These are phyloP conservation scores for Choloepus hoffmanni DNA, from an alignment of 2,113 vertebrate species.

Conservation along the genomic window DNA sequence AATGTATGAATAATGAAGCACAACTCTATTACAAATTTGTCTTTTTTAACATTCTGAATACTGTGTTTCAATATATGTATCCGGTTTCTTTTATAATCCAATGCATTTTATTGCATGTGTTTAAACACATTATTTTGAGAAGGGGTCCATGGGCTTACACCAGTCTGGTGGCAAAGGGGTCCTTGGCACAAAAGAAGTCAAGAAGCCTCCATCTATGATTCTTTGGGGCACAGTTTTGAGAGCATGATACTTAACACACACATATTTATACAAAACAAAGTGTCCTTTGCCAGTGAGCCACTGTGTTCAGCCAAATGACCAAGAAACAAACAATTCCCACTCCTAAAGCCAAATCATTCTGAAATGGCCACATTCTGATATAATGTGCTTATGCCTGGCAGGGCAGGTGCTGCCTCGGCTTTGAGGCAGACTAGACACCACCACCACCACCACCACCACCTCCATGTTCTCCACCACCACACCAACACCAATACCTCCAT, in stretches of 20 bases:
- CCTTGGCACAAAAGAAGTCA: background rate
- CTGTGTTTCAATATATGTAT: background rate
- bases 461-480: no score
- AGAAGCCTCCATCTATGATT: background rate
- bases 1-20: no score
- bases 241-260: background rate
- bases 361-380: background rate
- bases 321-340: background rate
- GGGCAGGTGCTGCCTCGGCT: fast-evolving
- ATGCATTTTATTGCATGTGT: no score
- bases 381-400: background rate
- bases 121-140: background rate
- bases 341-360: background rate
- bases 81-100: background rate
- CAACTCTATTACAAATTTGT: background rate
- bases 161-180: background rate
- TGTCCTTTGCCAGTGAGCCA: background rate
- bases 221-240: background rate
- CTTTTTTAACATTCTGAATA: background rate
- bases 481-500: no score
- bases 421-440: no score
- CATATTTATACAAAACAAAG: background rate
- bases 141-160: background rate
- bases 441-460: no score
- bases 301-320: background rate